phyloP scores from a whole-genome alignment of 2,113 vertebrate species.

The Salvelinus fontinalis region DNA sequence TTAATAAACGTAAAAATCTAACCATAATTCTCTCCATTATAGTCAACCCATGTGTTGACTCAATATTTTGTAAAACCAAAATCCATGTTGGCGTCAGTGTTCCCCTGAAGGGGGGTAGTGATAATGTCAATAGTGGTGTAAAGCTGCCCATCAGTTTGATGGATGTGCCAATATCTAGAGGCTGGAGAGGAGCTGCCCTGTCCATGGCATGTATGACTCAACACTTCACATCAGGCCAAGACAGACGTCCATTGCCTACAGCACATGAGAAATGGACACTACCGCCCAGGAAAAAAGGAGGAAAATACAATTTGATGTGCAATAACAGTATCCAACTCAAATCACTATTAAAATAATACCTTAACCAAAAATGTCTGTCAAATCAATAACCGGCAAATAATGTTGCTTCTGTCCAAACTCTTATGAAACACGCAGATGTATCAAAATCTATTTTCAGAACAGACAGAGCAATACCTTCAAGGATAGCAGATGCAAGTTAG shows the following conservation, averaged over 20 bases:
- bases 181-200: not conserved
- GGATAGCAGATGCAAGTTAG: too few species aligned
- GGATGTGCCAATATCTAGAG: not conserved
- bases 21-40: not conserved
- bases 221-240: not conserved
- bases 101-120: not conserved
- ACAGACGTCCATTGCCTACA: not conserved
- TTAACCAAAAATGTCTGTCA: not conserved
- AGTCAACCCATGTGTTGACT: not conserved
- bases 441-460: too few species aligned
- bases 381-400: not conserved
- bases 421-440: too few species aligned
- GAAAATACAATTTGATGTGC: not conserved
- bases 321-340: not conserved
- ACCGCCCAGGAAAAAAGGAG: not conserved
- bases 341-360: not conserved
- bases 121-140: slow-evolving; percentile 4
- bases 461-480: too few species aligned
- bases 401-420: too few species aligned
- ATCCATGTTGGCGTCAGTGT: not conserved
- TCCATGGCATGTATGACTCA: not conserved
- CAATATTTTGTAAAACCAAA: slow-evolving; percentile 6
- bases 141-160: not conserved
- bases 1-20: too few species aligned
- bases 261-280: not conserved